phyloP scores from a whole-genome alignment of 2,113 vertebrate genomes.

The Tachysurus fulvidraco region DNA sequence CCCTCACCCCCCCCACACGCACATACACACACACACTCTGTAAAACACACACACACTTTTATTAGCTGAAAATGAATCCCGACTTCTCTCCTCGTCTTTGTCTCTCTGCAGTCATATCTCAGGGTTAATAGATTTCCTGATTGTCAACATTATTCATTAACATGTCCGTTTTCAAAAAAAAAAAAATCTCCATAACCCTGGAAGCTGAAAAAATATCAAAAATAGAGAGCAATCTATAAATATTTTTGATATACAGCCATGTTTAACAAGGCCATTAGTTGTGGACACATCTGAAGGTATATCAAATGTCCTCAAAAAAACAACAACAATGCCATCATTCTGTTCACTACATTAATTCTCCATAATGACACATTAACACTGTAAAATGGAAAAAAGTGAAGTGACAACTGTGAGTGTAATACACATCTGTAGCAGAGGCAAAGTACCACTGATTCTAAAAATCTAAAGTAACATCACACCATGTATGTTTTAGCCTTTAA shows the following conservation, averaged over 20 bases:
- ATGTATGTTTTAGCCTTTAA: not conserved
- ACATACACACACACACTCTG: slow-evolving; percentile 15
- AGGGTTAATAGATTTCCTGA: slow-evolving; percentile 14
- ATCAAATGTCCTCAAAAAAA: not conserved
- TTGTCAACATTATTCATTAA: slow-evolving; percentile 15
- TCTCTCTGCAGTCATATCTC: slow-evolving; percentile 29
- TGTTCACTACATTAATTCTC: not conserved
- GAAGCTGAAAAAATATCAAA: not conserved
- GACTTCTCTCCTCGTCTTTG: slow-evolving; percentile 52
- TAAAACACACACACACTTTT: slow-evolving; percentile 44
- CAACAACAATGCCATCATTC: not conserved
- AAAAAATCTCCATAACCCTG: not conserved
- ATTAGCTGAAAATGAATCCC: slow-evolving; percentile 60
- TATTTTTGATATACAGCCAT: not conserved
- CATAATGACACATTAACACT: not conserved
- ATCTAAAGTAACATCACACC: not conserved
- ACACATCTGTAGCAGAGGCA: not conserved
- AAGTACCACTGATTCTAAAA: not conserved
- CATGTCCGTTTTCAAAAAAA: not conserved
- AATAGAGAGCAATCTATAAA: not conserved
- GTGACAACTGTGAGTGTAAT: not conserved
- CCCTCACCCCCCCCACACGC: slow-evolving; percentile 11
- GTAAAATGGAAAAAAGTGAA: not conserved
- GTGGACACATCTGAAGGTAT: not conserved
- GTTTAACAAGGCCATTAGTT: not conserved